These are phyloP conservation scores for Cyclina sinensis DNA, from an alignment of 1,140 invertebrate genomes.

Conservation along the genomic window DNA sequence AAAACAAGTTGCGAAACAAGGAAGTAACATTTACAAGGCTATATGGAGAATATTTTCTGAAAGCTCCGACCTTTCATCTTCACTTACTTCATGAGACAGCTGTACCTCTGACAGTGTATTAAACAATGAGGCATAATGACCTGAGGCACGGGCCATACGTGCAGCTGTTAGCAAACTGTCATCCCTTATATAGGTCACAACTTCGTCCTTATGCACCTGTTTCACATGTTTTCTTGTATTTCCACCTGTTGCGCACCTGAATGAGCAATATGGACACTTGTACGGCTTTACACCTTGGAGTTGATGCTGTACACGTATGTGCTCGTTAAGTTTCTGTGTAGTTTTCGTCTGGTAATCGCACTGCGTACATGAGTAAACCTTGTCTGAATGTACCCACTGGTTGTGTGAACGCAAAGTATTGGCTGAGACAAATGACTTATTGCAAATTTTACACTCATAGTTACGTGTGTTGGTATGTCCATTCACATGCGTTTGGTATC, in stretches of 20 bases:
- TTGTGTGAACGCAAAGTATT: slow-evolving; percentile 73
- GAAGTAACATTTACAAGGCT: not conserved
- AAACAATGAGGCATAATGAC: slow-evolving; percentile 37
- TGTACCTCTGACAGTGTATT: not conserved
- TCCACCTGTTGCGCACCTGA: slow-evolving; percentile 75
- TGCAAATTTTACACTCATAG: slow-evolving; percentile 73
- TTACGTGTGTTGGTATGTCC: slow-evolving; percentile 72
- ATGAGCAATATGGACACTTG: slow-evolving; percentile 76
- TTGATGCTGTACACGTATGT: slow-evolving; percentile 79
- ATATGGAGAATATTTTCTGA: slow-evolving; percentile 40
- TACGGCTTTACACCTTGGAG: slow-evolving; percentile 78
- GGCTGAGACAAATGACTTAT: slow-evolving; percentile 69
- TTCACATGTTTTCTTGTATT: slow-evolving; percentile 78
- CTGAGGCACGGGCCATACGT: slow-evolving; percentile 48
- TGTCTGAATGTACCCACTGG: slow-evolving; percentile 73
- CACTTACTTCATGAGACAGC: not conserved
- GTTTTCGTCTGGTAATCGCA: slow-evolving; percentile 74
- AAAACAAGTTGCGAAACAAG: too few species aligned
- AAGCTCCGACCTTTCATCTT: slow-evolving; percentile 10
- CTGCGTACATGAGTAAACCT: slow-evolving; percentile 67
- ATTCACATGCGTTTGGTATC: slow-evolving; percentile 75
- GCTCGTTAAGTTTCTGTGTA: slow-evolving; percentile 73
- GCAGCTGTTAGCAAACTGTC: slow-evolving; percentile 61
- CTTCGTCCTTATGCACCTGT: slow-evolving; percentile 72
- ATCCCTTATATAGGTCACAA: slow-evolving; percentile 70